A percentile compares a stretch with the other conserved stretches of the same genome.
Evolutionary conservation across 2,113 vertebrate genomes (phyloP).

Genomic region (Nycticebus coucang): DNA sequence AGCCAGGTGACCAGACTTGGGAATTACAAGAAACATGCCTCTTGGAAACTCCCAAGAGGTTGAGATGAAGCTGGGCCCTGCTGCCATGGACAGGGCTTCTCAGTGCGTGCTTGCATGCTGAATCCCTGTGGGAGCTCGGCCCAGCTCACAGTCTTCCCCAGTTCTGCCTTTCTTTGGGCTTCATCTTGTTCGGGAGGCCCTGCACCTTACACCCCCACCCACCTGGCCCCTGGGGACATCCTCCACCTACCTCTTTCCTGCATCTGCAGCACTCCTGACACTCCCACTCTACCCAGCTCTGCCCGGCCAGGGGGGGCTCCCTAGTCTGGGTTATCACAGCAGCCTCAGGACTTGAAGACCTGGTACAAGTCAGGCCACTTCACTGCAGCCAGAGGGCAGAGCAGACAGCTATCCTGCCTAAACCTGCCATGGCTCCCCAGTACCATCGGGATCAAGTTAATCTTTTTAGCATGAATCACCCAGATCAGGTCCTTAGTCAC

Average conservation of each 20-base stretch:
- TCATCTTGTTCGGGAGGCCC: not conserved
- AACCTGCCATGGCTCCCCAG: not conserved
- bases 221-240: not conserved
- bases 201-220: fast-evolving
- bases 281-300: not conserved
- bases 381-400: not conserved
- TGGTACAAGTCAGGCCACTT: no score
- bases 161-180: not conserved
- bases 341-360: not conserved
- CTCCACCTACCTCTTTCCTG: not conserved
- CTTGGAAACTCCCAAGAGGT: not conserved
- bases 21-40: no score
- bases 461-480: not conserved
- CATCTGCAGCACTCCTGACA: no score
- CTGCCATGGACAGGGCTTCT: not conserved
- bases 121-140: not conserved
- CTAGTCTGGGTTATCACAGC: not conserved
- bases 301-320: not conserved
- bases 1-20: not conserved
- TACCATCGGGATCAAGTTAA: not conserved
- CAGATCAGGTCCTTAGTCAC: not conserved
- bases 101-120: not conserved
- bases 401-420: not conserved
- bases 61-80: not conserved
- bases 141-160: not conserved